Percentiles rank a stretch among this genome's conserved stretches.
These are phyloP conservation scores for Varroa destructor DNA, from an alignment of 1,140 invertebrate genomes.

Conservation along the genomic window DNA sequence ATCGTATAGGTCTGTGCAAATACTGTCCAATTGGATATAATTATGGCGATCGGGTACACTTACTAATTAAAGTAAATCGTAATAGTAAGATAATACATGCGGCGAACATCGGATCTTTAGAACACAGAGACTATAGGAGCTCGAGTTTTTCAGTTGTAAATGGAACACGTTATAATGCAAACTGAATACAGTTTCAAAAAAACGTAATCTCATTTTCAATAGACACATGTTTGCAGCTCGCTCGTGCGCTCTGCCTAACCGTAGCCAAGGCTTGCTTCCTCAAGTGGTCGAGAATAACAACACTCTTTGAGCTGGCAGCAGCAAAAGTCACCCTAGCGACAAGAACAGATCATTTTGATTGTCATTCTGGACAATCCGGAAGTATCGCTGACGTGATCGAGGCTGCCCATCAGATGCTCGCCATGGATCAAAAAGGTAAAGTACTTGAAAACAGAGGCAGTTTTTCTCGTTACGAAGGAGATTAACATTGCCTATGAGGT, in stretches of 20 bases:
- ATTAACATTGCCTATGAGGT: not conserved
- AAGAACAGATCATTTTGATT: not conserved
- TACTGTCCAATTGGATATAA: too few relatives aligned
- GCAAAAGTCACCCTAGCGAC: not conserved
- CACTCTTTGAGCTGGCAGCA: conserved; percentile 11
- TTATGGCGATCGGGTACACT: too few relatives aligned
- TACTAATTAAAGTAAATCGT: too few relatives aligned
- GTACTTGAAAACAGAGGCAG: conserved; percentile 9
- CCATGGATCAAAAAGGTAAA: conserved; percentile 1
- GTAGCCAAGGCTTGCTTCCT: conserved; percentile 2
- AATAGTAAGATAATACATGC: too few relatives aligned
- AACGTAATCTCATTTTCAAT: too few relatives aligned
- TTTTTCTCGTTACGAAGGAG: conserved; percentile 16
- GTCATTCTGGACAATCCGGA: not conserved
- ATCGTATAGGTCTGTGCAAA: too few relatives aligned
- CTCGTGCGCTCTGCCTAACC: not conserved
- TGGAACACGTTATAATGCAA: too few relatives aligned
- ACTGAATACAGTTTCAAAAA: too few relatives aligned
- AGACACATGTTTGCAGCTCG: not conserved
- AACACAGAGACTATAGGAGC: too few relatives aligned
- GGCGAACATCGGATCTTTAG: too few relatives aligned
- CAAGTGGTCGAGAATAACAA: not conserved
- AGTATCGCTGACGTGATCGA: conserved; percentile 7
- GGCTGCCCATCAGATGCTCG: not conserved
- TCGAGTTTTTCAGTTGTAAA: too few relatives aligned